These are phyloP conservation scores for Oncopeltus fasciatus DNA, from an alignment of 1,140 invertebrate species.

Conservation along the genomic window DNA sequence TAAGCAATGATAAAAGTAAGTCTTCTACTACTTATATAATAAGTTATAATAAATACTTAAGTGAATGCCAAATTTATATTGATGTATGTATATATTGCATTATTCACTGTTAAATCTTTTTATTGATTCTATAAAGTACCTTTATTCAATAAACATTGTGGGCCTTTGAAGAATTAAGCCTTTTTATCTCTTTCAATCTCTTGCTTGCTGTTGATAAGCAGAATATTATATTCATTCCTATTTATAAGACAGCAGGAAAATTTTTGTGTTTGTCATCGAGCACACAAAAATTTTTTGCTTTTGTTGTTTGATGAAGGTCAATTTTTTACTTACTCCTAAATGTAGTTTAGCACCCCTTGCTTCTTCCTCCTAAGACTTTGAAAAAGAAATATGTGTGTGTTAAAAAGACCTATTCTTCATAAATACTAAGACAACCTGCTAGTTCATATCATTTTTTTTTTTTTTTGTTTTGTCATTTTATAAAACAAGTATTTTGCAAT, in stretches of 20 bases:
- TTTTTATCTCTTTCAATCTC: not conserved
- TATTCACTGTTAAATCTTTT: not conserved
- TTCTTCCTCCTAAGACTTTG: not conserved
- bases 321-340: not conserved
- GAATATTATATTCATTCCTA: not conserved
- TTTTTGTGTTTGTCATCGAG: too few relatives aligned
- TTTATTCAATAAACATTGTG: not conserved
- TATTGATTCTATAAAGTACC: not conserved
- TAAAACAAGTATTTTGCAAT: too few relatives aligned
- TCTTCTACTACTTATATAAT: not conserved
- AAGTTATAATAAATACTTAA: not conserved
- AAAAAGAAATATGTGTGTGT: too few relatives aligned
- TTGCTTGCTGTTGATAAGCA: not conserved
- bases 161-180: not conserved
- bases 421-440: too few relatives aligned
- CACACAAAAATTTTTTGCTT: not conserved
- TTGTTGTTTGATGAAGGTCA: not conserved
- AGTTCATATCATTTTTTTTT: too few relatives aligned
- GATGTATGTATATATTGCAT: slow-evolving; percentile 5
- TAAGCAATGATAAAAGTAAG: not conserved
- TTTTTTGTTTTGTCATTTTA: too few relatives aligned
- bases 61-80: slow-evolving; percentile 2
- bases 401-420: too few relatives aligned
- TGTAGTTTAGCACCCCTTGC: not conserved
- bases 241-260: too few relatives aligned